Conservation (phyloP, 2,888 invertebrate species). For the Zygogramma bicolorata region DNA sequence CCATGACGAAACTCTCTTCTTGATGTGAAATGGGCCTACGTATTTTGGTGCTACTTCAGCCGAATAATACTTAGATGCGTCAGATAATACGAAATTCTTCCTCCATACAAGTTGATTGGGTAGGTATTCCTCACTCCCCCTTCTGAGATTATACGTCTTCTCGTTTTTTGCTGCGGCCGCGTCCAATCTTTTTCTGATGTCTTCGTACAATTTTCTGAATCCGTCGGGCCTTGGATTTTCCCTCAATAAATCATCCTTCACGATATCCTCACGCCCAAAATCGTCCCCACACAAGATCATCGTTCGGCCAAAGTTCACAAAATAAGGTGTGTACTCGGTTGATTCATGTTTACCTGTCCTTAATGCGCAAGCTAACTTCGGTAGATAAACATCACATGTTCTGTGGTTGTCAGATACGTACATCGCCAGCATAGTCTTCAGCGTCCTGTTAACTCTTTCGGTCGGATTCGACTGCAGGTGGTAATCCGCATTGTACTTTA, state of each 20-base stretch:
- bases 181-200: constrained; percentile 8
- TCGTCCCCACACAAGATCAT: background rate
- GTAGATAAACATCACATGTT: constrained; percentile 23
- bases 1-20: constrained; percentile 23
- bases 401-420: constrained; percentile 34
- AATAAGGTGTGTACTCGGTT: constrained; percentile 4
- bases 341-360: no score
- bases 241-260: background rate
- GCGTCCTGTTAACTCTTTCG: constrained; percentile 20
- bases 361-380: constrained; percentile 18
- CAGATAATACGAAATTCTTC: no score
- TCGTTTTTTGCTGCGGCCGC: constrained; percentile 3
- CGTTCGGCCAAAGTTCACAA: constrained; percentile 24
- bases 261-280: background rate
- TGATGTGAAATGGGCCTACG: no score
- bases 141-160: constrained; percentile 14
- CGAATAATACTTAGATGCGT: constrained; percentile 1
- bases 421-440: constrained; percentile 9
- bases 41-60: constrained; percentile 24
- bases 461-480: constrained; percentile 28
- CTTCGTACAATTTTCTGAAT: constrained; percentile 15
- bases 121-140: constrained; percentile 1
- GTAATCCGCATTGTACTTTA: constrained; percentile 27
- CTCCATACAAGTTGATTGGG: no score
- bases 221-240: background rate